Base-by-base conservation (phyloP, 2,888 invertebrate species). In the Lasioglossum lativentre region DNA sequence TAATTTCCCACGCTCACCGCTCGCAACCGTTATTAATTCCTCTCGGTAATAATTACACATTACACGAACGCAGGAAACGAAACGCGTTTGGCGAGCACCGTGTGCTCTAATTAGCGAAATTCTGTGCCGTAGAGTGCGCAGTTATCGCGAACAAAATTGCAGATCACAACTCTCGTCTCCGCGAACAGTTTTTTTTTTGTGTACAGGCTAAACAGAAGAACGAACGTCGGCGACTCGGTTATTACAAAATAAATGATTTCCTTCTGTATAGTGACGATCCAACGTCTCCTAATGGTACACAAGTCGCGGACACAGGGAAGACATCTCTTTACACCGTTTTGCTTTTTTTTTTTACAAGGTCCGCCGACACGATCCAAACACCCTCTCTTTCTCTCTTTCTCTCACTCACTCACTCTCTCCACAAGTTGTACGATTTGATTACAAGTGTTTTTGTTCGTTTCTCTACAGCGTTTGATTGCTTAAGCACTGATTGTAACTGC, bases 361-460 rank as follows among this genome's bases (percentile, higher is more conserved):
- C 63, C 30, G 30, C 30, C 63, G 63, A 59, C 59, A 27, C 27
- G 14, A 30, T 27, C 16, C 30, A 6, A 30, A 1, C 27, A 30
- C 16, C 5, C 30, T 5, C 23, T 6, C 30, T 6, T 16, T 6
- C 10, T 30, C 16, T 63, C 63, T 16, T 27, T 14, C 27, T 56
- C 23, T 56, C n/a, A 0, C 23, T 47, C n/a, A n/a, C n/a, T n/a
- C n/a, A n/a, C 19, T 52, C 23, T 59, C 30, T 16, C 16, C 63
- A 63, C 73, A 56, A 81, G 80, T 88, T 86, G 80, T 92, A 93
- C 79, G 72, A 82, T 91, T 91, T 86, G 88, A 92, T 91, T 89
- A 86, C 86, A 86, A 78, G 56, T n/a, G 42, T 74, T 89, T 82
- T 59, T 19, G 68, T 77, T 47, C 59, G 16, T 27, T 63, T 30